Evolutionary conservation across 2,888 invertebrate genomes (phyloP).

Genomic region (Alsophila aescularia): DNA sequence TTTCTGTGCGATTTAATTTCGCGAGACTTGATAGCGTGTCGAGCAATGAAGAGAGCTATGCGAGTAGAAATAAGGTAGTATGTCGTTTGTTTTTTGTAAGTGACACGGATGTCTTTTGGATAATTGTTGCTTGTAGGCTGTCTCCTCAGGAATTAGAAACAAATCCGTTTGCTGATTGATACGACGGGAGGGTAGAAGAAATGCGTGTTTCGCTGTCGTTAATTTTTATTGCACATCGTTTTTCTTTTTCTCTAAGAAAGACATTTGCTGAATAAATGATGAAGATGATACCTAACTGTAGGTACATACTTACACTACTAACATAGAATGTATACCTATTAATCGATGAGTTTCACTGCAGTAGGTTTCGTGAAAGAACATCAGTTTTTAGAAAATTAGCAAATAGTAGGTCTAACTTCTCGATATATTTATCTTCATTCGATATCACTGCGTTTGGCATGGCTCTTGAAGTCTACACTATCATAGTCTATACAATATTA

Average conservation of each 20-base stretch:
- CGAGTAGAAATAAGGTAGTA: conserved; percentile 45
- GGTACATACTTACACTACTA: neutral
- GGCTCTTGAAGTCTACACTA: too few species aligned
- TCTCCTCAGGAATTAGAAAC: conserved; percentile 79
- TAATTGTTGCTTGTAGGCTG: conserved; percentile 82
- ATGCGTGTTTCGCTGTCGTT: conserved; percentile 57
- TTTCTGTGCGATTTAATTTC: conserved; percentile 57
- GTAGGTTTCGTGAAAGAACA: too few species aligned
- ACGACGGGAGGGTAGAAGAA: conserved; percentile 56
- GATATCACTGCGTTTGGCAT: too few species aligned
- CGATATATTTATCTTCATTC: too few species aligned
- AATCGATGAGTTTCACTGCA: too few species aligned
- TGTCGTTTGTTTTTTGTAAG: conserved; percentile 44
- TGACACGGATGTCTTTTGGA: conserved; percentile 62
- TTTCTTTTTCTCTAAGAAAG: conserved; percentile 41
- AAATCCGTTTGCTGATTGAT: conserved; percentile 81
- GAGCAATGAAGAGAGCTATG: conserved; percentile 47
- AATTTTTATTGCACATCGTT: conserved; percentile 70
- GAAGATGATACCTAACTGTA: neutral
- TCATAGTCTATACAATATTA: too few species aligned
- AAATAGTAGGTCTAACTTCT: too few species aligned
- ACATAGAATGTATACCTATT: too few species aligned
- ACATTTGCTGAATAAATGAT: conserved; percentile 15
- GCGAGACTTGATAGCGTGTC: conserved; percentile 40
- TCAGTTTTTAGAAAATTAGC: too few species aligned